Percentiles rank a stretch among this genome's conserved stretches.
Evolutionary conservation across 1,140 invertebrate genomes (phyloP).

Genomic region (Nylanderia fulva): DNA sequence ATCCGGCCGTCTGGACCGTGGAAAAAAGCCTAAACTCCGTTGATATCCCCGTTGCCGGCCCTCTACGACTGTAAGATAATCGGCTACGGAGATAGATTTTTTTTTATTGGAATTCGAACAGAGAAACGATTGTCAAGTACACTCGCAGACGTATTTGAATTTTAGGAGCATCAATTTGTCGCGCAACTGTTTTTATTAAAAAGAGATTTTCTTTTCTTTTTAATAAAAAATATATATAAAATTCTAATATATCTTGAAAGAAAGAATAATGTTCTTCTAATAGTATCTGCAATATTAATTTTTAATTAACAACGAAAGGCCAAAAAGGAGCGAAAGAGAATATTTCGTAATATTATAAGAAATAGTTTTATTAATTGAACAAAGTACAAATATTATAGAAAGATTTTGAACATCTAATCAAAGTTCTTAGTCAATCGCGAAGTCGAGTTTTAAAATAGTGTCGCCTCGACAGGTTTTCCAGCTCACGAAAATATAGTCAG

Average conservation of each 20-base stretch:
- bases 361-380: not conserved
- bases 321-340: not conserved
- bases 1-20: constrained; percentile 58
- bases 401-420: not conserved
- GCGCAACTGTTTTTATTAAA: not conserved
- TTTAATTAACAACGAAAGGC: too few species aligned
- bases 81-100: not conserved
- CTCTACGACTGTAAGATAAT: constrained; percentile 36
- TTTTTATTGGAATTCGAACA: not conserved
- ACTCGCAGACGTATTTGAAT: not conserved
- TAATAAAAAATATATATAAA: too few species aligned
- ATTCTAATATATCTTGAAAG: not conserved
- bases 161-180: not conserved
- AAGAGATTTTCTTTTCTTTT: too few species aligned
- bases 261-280: not conserved
- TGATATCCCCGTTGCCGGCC: constrained; percentile 17
- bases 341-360: not conserved
- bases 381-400: not conserved
- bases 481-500: constrained; percentile 56
- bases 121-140: constrained; percentile 1
- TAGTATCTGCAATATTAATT: not conserved
- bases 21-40: constrained; percentile 38
- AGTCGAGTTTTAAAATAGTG: constrained; percentile 32
- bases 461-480: not conserved
- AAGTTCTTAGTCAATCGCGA: not conserved